Conservation (phyloP, 2,888 invertebrate genomes). For the Caenorhabditis zanzibari region DNA sequence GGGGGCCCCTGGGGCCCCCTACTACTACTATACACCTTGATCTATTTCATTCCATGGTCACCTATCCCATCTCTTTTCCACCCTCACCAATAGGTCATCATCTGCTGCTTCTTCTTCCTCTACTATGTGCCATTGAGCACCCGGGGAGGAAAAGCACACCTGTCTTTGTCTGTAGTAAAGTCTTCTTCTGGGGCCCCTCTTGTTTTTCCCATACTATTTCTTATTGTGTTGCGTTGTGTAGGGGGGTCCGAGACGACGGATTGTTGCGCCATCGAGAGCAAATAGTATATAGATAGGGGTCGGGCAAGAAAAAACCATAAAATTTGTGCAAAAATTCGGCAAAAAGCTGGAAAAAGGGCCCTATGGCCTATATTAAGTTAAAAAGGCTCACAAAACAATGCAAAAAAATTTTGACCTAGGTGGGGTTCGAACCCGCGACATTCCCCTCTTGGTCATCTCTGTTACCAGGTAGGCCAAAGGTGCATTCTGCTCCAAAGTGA, state of each 20-base stretch:
- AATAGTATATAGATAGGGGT: background rate
- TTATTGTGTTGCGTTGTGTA: constrained; percentile 21
- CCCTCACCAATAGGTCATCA: constrained; percentile 51
- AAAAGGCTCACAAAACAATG: too few species aligned
- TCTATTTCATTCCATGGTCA: constrained; percentile 14
- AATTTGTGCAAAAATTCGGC: too few species aligned
- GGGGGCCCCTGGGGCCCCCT: constrained; percentile 7
- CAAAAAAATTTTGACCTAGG: too few species aligned
- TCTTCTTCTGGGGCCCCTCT: constrained; percentile 14
- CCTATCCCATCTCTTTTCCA: constrained; percentile 25
- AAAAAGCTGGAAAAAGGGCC: too few species aligned
- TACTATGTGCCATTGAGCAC: constrained; percentile 6
- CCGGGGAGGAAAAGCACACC: constrained; percentile 25
- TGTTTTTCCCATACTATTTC: constrained; percentile 36
- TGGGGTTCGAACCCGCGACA: too few species aligned
- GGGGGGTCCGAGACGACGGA: background rate
- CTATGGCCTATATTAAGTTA: too few species aligned
- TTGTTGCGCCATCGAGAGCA: constrained; percentile 42
- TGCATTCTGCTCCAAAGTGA: too few species aligned
- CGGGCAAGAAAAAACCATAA: too few species aligned
- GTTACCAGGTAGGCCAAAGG: too few species aligned
- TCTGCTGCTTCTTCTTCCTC: too few species aligned
- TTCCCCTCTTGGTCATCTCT: too few species aligned
- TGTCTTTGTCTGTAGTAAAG: constrained; percentile 25
- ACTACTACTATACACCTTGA: constrained; percentile 17